These are phyloP conservation scores for Heliconius hortense DNA, from an alignment of 2,888 invertebrate genomes.

Conservation along the genomic window DNA sequence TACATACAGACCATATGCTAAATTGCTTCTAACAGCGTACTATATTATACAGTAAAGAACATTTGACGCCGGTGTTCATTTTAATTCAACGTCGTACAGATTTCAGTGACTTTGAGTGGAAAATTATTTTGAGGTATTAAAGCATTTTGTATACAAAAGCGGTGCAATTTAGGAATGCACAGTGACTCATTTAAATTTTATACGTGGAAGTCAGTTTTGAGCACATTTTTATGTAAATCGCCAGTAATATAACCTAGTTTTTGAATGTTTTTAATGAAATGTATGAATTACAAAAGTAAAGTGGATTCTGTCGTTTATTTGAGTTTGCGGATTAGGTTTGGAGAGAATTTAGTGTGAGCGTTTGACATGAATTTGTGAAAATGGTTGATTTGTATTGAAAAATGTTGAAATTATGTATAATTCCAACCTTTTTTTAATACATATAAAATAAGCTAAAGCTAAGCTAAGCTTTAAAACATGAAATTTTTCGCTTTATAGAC, in stretches of 20 bases:
- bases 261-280: constrained; percentile 5
- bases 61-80: constrained; percentile 15
- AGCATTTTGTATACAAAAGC: constrained; percentile 21
- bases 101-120: constrained; percentile 21
- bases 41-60: constrained; percentile 6
- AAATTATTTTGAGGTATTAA: constrained; percentile 28
- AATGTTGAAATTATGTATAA: too few relatives aligned
- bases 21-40: neutral
- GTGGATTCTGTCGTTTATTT: neutral
- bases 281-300: neutral
- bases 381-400: neutral
- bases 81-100: constrained; percentile 15
- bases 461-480: too few relatives aligned
- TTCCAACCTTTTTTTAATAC: too few relatives aligned
- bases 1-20: neutral
- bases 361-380: neutral
- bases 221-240: constrained; percentile 25
- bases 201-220: constrained; percentile 15
- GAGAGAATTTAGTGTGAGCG: neutral
- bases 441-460: too few relatives aligned
- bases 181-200: constrained; percentile 30
- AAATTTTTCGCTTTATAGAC: too few relatives aligned
- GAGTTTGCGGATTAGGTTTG: neutral
- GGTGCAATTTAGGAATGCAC: constrained; percentile 18
- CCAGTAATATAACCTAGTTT: constrained; percentile 24